Conservation (phyloP, 2,888 invertebrate species). For the Heteropelma amictum region DNA sequence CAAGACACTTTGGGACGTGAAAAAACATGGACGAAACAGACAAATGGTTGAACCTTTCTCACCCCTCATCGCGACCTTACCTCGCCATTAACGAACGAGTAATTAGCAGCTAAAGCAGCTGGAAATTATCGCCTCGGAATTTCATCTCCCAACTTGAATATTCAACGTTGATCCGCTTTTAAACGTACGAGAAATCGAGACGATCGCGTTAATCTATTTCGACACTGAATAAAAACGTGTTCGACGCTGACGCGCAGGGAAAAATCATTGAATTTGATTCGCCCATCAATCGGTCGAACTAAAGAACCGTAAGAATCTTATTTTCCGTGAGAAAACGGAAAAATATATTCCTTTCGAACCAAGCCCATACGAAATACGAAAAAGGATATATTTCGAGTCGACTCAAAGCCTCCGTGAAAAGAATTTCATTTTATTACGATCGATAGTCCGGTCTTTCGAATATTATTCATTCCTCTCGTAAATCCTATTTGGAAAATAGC, state of each 20-base stretch:
- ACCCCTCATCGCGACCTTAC: not conserved
- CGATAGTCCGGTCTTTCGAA: conserved; percentile 1
- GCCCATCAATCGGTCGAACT: too few species aligned
- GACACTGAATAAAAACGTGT: too few species aligned
- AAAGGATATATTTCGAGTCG: not conserved
- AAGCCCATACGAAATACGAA: not conserved
- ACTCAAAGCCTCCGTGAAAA: not conserved
- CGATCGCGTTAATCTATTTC: too few species aligned
- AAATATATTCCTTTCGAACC: too few species aligned
- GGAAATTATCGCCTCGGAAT: not conserved
- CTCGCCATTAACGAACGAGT: conserved; percentile 16
- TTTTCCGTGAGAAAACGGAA: too few species aligned
- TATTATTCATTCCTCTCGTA: conserved; percentile 9
- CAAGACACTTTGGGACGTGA: not conserved
- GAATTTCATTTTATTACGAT: not conserved
- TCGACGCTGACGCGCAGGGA: too few species aligned
- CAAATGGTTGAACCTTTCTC: not conserved
- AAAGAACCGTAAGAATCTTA: too few species aligned
- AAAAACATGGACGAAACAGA: conserved; percentile 9
- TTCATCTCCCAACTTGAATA: conserved; percentile 14
- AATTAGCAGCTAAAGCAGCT: conserved; percentile 26
- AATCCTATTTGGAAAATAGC: conserved; percentile 33
- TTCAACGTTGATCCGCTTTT: not conserved
- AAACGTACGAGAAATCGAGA: too few species aligned
- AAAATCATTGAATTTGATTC: too few species aligned